Evolutionary conservation across 1,140 invertebrate genomes (phyloP), one percentile per base, ranked within the genome.

Genomic region (Callitettix versicolor): DNA sequence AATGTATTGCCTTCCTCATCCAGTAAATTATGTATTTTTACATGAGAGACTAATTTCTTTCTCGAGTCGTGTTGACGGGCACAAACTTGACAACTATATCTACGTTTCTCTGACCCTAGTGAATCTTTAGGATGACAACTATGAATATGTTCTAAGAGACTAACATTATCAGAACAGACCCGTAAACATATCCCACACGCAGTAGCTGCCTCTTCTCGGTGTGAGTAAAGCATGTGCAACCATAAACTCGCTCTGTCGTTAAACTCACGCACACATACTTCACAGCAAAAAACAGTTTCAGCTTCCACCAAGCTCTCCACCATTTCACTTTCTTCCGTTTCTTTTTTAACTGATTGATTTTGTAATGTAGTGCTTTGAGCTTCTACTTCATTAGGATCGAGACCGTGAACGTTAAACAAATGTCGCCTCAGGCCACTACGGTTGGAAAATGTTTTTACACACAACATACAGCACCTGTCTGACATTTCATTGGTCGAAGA

Each of bases 141-240:
- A 54, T 75, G 70, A 0, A 79, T 68, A 53, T 80, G 78, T 57
- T 69, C 69, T 20, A 70, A 63, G 21, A 80, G 65, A 56, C 75
- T 71, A 3, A 64, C 64, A 58, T 73, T 72, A 42, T 77, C 70
- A 1, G 63, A 66, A 52, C 72, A 76, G 11, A 79, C 74, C 59
- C 77, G 73, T 18, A 79, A 62, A 61, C 78, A 80, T 30, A 79
- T 67, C 17, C 77, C 76, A 59, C 78, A 80, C 1, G 77, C 73
- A 46, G 76, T 73, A n/a, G 72, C 69, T 3, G 76, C 72, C 44
- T 71, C 70, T 59, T 76, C 70, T 55, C 76, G 71, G 58, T 80
- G 78, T 18, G 74, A 75, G 12, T 76, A 69, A 12, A 75, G 65
- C 60, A 79, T 73, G 58, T 80, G 78, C 3, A 75, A 59, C 73